These are phyloP conservation scores for Watsonalla binaria DNA, from an alignment of 2,888 invertebrate species.

Conservation along the genomic window DNA sequence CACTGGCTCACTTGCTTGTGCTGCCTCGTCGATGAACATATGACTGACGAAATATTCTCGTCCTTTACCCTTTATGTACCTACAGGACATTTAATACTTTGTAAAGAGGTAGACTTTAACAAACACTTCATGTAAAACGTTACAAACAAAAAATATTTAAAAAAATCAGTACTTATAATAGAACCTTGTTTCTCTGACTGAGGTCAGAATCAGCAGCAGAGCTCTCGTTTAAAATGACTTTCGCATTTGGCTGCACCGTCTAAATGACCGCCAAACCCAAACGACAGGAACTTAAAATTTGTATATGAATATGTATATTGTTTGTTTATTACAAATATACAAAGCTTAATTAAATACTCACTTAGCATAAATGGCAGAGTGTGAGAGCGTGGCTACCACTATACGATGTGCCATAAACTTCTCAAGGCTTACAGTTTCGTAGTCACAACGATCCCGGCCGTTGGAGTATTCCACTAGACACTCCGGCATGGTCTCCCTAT, in stretches of 20 bases:
- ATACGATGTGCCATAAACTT: conserved; percentile 27
- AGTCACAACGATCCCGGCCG: conserved; percentile 17
- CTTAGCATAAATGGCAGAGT: conserved; percentile 15
- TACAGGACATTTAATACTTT: background rate
- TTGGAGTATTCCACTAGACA: conserved; percentile 30
- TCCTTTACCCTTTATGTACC: conserved; percentile 6
- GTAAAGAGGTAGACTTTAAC: background rate
- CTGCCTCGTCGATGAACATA: conserved; percentile 93
- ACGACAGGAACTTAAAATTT: too few relatives aligned
- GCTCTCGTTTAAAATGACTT: too few relatives aligned
- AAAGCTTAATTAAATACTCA: background rate
- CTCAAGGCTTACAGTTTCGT: conserved; percentile 10
- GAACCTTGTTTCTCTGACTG: too few relatives aligned
- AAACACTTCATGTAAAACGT: background rate
- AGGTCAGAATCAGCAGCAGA: background rate
- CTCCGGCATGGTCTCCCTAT: conserved; percentile 36
- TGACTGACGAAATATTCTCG: conserved; percentile 81
- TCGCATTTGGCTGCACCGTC: too few relatives aligned
- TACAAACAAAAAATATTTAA: background rate
- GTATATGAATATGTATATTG: too few relatives aligned
- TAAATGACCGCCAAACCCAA: too few relatives aligned
- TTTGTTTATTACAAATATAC: background rate
- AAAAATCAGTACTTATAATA: too few relatives aligned
- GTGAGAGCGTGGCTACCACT: conserved; percentile 40
- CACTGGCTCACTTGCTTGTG: conserved; percentile 92